phyloP scores from a whole-genome alignment of 2,888 invertebrate species.

The Agrochola litura region DNA sequence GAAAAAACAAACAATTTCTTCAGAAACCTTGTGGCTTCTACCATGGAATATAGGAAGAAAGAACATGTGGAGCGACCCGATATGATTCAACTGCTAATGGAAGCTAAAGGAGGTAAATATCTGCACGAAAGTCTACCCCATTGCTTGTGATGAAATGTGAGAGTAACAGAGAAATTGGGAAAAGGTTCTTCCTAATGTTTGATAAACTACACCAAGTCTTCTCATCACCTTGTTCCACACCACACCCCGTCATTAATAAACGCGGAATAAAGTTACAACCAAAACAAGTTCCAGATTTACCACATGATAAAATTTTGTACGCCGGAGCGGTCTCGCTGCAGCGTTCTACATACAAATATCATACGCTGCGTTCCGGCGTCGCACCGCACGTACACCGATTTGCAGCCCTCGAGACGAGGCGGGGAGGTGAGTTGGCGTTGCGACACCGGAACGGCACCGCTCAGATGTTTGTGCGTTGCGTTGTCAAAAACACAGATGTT shows the following conservation, averaged over 20 bases:
- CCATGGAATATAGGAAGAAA: conserved; percentile 85
- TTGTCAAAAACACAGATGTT: too few species aligned
- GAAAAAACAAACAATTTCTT: conserved; percentile 73
- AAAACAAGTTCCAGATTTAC: not conserved
- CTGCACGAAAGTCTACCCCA: not conserved
- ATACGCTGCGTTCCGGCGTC: too few species aligned
- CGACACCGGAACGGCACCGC: too few species aligned
- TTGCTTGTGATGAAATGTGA: not conserved
- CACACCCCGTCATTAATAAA: not conserved
- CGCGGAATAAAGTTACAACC: not conserved
- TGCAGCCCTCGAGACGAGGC: too few species aligned
- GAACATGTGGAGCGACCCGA: conserved; percentile 88
- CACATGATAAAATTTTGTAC: too few species aligned
- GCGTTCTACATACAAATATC: too few species aligned
- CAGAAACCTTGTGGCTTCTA: conserved; percentile 73
- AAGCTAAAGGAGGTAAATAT: conserved; percentile 73
- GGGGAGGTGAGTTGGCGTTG: too few species aligned
- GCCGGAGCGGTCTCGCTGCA: too few species aligned
- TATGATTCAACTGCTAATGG: conserved; percentile 80
- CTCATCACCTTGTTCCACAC: too few species aligned
- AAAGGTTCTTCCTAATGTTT: not conserved
- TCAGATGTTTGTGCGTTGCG: too few species aligned
- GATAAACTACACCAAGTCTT: not conserved
- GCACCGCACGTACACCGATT: too few species aligned
- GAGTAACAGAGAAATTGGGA: not conserved